Evolutionary conservation across 2,797 vertebrate species (phyloP).

Genomic region (Sebastes glaucus): DNA sequence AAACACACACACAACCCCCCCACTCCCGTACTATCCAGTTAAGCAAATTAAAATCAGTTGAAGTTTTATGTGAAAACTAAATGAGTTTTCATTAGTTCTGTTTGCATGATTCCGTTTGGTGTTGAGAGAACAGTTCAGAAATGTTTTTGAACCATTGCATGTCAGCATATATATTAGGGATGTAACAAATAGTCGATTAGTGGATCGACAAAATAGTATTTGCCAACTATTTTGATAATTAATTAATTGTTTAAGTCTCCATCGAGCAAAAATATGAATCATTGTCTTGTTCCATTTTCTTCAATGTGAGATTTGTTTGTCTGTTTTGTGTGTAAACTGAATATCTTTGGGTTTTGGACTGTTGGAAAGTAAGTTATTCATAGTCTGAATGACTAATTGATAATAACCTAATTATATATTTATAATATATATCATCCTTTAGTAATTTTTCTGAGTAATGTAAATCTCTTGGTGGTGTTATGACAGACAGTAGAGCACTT

Average conservation of each 20-base stretch:
- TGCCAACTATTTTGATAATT: background rate
- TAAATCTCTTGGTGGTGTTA: background rate
- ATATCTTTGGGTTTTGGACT: background rate
- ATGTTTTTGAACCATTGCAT: background rate
- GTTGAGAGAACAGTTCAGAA: background rate
- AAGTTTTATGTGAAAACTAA: background rate
- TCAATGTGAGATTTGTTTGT: background rate
- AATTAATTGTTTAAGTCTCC: background rate
- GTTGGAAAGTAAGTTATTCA: background rate
- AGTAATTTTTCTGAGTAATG: background rate
- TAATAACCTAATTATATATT: background rate
- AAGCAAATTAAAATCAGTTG: background rate
- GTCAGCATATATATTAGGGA: background rate
- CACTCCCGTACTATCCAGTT: background rate
- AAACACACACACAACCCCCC: conserved; percentile 17
- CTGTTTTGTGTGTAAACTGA: background rate
- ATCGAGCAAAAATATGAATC: background rate
- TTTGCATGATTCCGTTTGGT: background rate
- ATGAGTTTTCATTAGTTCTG: background rate
- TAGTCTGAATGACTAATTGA: background rate
- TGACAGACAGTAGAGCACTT: background rate
- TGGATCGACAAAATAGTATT: background rate
- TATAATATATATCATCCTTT: background rate
- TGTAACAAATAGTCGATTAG: background rate
- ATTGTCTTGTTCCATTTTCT: background rate